Evolutionary conservation across 2,113 vertebrate genomes (phyloP), one percentile per base, ranked within the genome.

Genomic region (Cygnus buccinator): DNA sequence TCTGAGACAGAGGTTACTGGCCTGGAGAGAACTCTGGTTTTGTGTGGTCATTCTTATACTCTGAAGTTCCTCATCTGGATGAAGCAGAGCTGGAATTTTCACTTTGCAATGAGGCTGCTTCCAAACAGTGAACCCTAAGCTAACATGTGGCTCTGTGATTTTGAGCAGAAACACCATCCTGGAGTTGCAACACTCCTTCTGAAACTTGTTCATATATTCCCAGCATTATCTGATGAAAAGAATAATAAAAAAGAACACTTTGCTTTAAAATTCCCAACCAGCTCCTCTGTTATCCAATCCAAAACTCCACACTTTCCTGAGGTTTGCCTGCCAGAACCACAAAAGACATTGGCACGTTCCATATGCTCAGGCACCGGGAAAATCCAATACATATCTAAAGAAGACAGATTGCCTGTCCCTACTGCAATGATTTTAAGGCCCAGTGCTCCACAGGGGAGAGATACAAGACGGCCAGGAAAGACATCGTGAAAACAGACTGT

Each of bases 331-430:
- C 84, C 95, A 95, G 96, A 96, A 95, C 87, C 91, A 93, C 96
- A 94, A 71, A 94, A 96, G 80, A 80, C n/a, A 85, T 55, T 97
- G 96, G 96, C 89, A 70, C 3, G 0, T 90, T 91, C 84, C 59
- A 39, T 33, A 95, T 41, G 54, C 84, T 90, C 54, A 94, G 71
- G 67, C 81, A 96, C 67, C 25, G 70, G 87, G 76, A 96, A 96
- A 91, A 95, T 90, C 71, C 90, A 96, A 76, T 77, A 90, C 3
- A 0, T 77, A 95, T 85, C 94, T 96, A 79, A 85, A 93, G 87
- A 95, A 97, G 92, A 96, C 87, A 70, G 94, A 97, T 87, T 93
- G 93, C 77, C 81, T 96, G 82, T 90, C 75, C 82, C 90, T 94
- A 77, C 55, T 91, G 90, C 67, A 96, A 63, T 25, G 82, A 91